Percentiles rank a stretch among this genome's conserved stretches.
These are phyloP conservation scores for Phylloscopus trochilus DNA, from an alignment of 2,113 vertebrate genomes.

Conservation along the genomic window DNA sequence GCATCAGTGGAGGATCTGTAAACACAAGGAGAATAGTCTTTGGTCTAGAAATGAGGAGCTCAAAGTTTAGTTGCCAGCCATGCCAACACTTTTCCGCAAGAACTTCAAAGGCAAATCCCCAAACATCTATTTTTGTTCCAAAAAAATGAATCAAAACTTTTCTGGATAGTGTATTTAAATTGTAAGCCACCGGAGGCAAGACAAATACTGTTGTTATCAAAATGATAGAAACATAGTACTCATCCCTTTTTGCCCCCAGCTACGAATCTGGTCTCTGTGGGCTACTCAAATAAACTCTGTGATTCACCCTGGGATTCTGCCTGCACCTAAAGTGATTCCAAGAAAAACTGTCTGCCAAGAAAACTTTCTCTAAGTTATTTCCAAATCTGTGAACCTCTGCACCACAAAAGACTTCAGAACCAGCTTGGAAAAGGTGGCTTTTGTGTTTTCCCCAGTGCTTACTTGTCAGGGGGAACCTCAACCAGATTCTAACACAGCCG, in stretches of 20 bases:
- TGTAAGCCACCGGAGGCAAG: background rate
- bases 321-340: background rate
- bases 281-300: background rate
- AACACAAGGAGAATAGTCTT: background rate
- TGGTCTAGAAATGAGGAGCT: background rate
- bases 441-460: background rate
- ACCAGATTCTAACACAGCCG: background rate
- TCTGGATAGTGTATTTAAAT: background rate
- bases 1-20: background rate
- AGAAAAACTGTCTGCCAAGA: background rate
- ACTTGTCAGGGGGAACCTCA: background rate
- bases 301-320: background rate
- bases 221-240: background rate
- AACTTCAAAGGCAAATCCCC: background rate
- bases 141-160: background rate
- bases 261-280: background rate
- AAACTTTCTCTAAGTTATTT: background rate
- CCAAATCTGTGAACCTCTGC: background rate
- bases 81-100: background rate
- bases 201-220: background rate
- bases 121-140: background rate
- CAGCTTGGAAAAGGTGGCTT: background rate
- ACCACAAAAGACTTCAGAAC: background rate
- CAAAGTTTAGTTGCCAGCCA: background rate
- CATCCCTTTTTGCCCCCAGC: background rate